Conservation (phyloP, 2,113 vertebrate genomes). For the Rhinogobius similis region DNA sequence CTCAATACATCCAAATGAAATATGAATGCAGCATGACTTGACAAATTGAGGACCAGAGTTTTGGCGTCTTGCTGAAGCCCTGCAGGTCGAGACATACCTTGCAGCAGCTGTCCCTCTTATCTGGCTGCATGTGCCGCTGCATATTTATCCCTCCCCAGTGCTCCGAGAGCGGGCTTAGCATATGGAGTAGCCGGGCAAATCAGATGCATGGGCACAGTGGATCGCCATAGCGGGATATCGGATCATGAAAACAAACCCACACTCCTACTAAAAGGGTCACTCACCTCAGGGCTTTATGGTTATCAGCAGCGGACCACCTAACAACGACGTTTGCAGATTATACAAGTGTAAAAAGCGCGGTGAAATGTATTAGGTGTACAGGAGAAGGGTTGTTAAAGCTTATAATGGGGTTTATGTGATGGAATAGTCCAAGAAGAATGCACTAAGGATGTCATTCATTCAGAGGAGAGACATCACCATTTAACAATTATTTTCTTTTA, state of each 20-base stretch:
- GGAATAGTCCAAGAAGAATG: too few species aligned
- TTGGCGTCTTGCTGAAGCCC: background rate
- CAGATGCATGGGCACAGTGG: constrained; percentile 34
- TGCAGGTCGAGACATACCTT: constrained; percentile 12
- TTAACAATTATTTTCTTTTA: too few species aligned
- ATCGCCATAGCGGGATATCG: background rate
- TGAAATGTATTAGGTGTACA: background rate
- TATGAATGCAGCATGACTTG: background rate
- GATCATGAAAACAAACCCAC: constrained; percentile 2
- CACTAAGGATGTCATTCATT: too few species aligned
- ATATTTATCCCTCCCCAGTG: constrained; percentile 45
- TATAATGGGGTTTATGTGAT: background rate
- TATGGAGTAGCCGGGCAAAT: constrained; percentile 54
- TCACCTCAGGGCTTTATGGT: constrained; percentile 5
- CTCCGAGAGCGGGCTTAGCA: constrained; percentile 42
- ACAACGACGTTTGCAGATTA: background rate
- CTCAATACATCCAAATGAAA: background rate
- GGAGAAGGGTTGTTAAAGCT: background rate
- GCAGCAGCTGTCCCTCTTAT: constrained; percentile 39
- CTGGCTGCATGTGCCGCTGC: constrained; percentile 35
- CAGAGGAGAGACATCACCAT: too few species aligned
- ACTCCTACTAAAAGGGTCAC: background rate
- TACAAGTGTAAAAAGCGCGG: background rate
- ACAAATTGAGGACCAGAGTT: background rate
- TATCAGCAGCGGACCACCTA: background rate